Base-by-base conservation (phyloP, 2,113 vertebrate species). In the Archocentrus centrarchus region DNA sequence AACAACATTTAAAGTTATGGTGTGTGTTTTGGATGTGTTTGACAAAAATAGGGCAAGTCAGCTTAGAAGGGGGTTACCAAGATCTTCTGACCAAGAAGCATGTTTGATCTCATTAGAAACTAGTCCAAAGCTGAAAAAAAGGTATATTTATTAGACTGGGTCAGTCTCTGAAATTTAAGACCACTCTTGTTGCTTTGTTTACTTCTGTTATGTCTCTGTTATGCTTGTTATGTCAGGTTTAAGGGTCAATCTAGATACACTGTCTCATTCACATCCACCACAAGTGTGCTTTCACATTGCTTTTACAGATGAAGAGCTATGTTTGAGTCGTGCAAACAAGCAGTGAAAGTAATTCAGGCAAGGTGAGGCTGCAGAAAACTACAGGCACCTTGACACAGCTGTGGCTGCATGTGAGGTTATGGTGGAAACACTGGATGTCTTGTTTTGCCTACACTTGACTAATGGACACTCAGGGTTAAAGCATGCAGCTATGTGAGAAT, bases 361-460 rank as follows among this genome's bases (percentile, higher is more conserved):
- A 81, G 79, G 88, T 85, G 85, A 57, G 85, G 85, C 84, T 13
- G 11, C 83, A 84, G 24, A 70, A 41, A 11, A 70, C 53, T 30
- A 32, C 61, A 77, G 80, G 11, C 55, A 57, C 41, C 58, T 11
- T 50, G 30, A 88, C 44, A 57, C 86, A 86, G 88, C 84, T 93
- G 82, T 84, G 90, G 76, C 39, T 27, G 13, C 86, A 63, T 85
- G 58, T 50, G 78, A 70, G 60, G 53, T 78, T 59, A 3, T 22
- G 18, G 53, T 86, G 60, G 68, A 80, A 78, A 82, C 64, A 41
- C 81, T 30, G 41, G 44, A 64, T 61, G 57, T 86, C 66, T 90
- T 84, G 80, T 89, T 89, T 88, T 78, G 55, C 35, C 78, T 70
- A 17, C 60, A 22, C 61, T 84, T 68, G 82, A 82, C 78, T 85